These are phyloP conservation scores for Heptranchias perlo DNA, from an alignment of 2,113 vertebrate species.

Conservation along the genomic window DNA sequence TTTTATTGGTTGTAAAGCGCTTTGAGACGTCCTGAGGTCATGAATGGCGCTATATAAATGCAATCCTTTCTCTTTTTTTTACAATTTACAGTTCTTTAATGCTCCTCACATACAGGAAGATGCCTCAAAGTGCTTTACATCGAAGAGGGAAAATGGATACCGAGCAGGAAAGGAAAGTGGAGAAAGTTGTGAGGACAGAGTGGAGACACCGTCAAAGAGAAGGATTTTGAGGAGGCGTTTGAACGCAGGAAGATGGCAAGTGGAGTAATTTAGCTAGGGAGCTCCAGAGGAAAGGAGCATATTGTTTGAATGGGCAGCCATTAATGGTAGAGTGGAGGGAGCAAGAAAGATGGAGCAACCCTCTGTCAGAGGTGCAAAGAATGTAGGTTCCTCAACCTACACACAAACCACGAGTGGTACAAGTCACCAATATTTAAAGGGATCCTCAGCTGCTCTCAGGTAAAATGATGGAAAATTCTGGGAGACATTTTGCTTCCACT, in stretches of 20 bases:
- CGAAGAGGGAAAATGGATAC: background rate
- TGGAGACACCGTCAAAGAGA: background rate
- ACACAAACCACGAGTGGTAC: background rate
- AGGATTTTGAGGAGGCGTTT: background rate
- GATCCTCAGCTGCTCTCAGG: background rate
- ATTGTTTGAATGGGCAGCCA: background rate
- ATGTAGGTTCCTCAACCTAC: background rate
- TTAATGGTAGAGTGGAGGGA: background rate
- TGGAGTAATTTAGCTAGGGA: background rate
- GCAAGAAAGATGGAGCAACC: background rate
- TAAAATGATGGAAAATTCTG: no score
- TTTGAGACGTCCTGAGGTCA: background rate
- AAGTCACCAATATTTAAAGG: background rate
- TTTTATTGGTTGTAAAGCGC: background rate
- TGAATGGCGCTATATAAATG: background rate
- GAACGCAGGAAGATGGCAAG: background rate
- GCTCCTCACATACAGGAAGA: background rate
- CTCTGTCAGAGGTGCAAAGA: background rate
- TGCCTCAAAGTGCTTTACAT: background rate
- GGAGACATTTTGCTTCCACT: background rate
- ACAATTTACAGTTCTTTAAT: background rate
- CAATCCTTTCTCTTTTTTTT: background rate
- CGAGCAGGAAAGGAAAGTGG: background rate
- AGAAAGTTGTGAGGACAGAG: background rate
- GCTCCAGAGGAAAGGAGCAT: background rate